phyloP scores from a whole-genome alignment of 2,113 vertebrate species.

The Grus americana region DNA sequence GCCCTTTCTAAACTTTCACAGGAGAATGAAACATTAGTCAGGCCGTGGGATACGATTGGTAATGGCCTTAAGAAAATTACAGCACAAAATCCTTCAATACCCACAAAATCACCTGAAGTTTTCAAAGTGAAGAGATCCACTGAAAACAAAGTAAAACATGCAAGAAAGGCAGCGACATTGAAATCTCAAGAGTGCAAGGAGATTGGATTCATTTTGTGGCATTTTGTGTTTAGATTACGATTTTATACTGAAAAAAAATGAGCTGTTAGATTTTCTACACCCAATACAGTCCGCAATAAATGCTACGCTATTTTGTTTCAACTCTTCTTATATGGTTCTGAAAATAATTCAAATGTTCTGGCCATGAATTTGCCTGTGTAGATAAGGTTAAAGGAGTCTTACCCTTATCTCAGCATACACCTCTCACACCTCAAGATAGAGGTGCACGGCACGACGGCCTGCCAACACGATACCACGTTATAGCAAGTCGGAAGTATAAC shows the following conservation, averaged over 20 bases:
- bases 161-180: not conserved
- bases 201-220: not conserved
- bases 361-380: accelerated
- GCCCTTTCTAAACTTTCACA: not conserved
- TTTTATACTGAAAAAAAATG: not conserved
- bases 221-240: not conserved
- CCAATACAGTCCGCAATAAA: not conserved
- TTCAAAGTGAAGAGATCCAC: not conserved
- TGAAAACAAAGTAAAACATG: not conserved
- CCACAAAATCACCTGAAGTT: slow-evolving; percentile 15
- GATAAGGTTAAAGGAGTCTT: not conserved
- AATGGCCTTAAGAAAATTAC: slow-evolving; percentile 48
- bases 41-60: not conserved
- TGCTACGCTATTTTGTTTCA: not conserved
- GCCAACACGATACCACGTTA: not conserved
- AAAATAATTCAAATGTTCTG: not conserved
- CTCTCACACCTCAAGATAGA: accelerated
- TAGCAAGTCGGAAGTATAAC: not conserved
- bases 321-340: not conserved
- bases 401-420: not conserved
- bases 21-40: slow-evolving; percentile 15
- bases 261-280: not conserved
- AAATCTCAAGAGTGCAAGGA: not conserved
- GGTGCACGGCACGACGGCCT: accelerated
- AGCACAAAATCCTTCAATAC: slow-evolving; percentile 43